Evolutionary conservation across 1,140 invertebrate genomes (phyloP).

Genomic region (Ectropis grisescens): DNA sequence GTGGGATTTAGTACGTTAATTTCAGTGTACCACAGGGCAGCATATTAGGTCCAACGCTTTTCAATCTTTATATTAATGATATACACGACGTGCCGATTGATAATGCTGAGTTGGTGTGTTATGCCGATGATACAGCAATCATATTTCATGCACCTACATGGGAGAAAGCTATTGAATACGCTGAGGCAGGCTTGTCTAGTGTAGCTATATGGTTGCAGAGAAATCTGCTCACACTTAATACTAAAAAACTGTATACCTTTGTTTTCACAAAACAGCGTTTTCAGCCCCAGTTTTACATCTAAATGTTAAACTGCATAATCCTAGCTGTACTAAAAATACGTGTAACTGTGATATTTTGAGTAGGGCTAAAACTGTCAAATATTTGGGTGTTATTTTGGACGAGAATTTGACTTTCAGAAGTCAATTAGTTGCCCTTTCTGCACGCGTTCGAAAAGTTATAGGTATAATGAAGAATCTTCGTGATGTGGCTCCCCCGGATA

Average conservation of each 20-base stretch:
- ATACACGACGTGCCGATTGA: background rate
- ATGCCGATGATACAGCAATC: background rate
- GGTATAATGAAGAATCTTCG: background rate
- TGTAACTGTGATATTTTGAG: background rate
- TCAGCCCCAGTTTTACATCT: background rate
- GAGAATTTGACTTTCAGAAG: conserved; percentile 8
- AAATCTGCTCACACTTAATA: background rate
- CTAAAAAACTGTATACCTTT: background rate
- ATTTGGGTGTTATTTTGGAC: conserved; percentile 8
- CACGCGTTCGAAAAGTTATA: conserved; percentile 7
- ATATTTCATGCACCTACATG: background rate
- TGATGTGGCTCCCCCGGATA: background rate
- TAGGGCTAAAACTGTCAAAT: conserved; percentile 1
- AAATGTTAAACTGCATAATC: background rate
- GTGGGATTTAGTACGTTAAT: background rate
- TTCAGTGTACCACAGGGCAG: background rate
- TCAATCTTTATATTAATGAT: background rate
- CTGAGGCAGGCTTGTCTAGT: background rate
- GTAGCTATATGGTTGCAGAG: background rate
- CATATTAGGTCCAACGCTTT: background rate
- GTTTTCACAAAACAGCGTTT: background rate
- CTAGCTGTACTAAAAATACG: background rate
- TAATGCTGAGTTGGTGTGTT: background rate
- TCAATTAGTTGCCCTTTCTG: conserved; percentile 6
- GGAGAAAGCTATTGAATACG: background rate